A percentile compares a stretch with the other conserved stretches of the same genome.
Conservation (phyloP, 2,797 vertebrate genomes). For the Carcharodon carcharias region DNA sequence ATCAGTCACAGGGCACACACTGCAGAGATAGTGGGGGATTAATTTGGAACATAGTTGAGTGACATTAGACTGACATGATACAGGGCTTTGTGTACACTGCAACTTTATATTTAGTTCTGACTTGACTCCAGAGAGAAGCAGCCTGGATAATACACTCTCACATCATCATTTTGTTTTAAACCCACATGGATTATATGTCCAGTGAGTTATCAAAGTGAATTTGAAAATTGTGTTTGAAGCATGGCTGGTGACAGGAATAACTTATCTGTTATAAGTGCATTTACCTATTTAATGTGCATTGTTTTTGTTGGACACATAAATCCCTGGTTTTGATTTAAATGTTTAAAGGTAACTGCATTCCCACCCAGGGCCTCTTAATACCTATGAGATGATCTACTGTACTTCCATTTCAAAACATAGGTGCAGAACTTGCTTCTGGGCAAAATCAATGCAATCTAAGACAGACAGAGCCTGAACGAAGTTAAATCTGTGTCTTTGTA, state of each 20-base stretch:
- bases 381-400: neutral
- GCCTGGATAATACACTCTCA: neutral
- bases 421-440: neutral
- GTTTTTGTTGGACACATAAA: neutral
- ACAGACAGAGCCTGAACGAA: neutral
- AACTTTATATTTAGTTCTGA: neutral
- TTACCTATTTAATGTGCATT: neutral
- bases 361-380: neutral
- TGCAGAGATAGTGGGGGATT: neutral
- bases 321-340: neutral
- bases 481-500: neutral
- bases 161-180: neutral
- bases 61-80: neutral
- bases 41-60: constrained; percentile 11
- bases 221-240: neutral
- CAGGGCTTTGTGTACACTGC: neutral
- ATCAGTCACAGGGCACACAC: neutral
- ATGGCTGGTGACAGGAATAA: neutral
- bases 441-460: neutral
- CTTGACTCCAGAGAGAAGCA: neutral
- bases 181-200: neutral
- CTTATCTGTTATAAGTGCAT: neutral
- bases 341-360: neutral
- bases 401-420: neutral
- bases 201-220: neutral